phyloP scores from a whole-genome alignment of 2,113 vertebrate genomes.

The Hydrolagus affinis region DNA sequence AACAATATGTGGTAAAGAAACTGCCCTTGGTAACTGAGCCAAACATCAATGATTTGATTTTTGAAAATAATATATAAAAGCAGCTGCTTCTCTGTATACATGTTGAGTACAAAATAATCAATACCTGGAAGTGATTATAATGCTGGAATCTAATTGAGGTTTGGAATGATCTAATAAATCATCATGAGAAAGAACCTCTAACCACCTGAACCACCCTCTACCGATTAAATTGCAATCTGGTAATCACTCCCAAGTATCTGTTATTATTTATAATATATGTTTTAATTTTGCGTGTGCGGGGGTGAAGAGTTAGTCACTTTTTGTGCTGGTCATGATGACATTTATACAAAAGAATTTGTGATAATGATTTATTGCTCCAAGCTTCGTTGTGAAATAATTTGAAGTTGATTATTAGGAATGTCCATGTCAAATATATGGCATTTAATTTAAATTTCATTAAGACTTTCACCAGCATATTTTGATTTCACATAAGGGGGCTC shows the following conservation, averaged over 20 bases:
- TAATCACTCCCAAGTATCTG: neutral
- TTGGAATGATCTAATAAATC: slow-evolving; percentile 11
- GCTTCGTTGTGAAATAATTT: neutral
- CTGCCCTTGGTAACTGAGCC: slow-evolving; percentile 37
- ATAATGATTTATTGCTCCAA: neutral
- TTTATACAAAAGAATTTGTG: neutral
- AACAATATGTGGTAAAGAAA: slow-evolving; percentile 35
- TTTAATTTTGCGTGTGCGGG: neutral
- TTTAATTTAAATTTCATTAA: neutral
- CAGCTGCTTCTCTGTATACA: slow-evolving; percentile 29
- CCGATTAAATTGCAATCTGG: neutral
- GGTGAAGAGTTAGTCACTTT: neutral
- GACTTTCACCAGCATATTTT: neutral
- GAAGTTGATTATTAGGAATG: neutral
- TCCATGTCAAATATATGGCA: neutral
- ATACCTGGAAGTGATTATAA: neutral
- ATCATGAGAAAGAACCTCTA: neutral
- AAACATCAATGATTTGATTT: slow-evolving; percentile 33
- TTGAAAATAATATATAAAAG: slow-evolving; percentile 34
- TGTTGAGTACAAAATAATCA: neutral
- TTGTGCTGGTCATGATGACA: too few relatives aligned
- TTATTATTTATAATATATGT: neutral
- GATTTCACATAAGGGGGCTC: neutral
- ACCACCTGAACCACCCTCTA: neutral
- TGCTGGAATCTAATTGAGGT: slow-evolving; percentile 40